Conservation (phyloP, 2,113 vertebrate genomes). For the Zosterops hypoxanthus region DNA sequence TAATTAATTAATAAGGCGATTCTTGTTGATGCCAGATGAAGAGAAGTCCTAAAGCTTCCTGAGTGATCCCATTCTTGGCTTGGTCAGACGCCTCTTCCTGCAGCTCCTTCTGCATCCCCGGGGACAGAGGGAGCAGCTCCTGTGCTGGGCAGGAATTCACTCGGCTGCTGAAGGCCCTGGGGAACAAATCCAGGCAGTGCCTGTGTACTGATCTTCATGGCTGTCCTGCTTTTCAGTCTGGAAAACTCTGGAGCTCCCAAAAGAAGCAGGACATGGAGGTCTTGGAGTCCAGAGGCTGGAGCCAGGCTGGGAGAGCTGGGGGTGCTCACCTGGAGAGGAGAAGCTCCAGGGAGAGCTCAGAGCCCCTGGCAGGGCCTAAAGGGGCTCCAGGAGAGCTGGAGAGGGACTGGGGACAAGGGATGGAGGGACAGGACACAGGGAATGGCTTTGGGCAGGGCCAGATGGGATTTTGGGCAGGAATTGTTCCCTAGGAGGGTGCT, state of each 20-base stretch:
- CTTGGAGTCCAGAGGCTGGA: not conserved
- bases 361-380: not conserved
- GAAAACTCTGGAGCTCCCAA: not conserved
- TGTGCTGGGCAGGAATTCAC: not conserved
- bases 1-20: not conserved
- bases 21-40: not conserved
- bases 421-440: not conserved
- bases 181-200: not conserved
- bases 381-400: not conserved
- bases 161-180: not conserved
- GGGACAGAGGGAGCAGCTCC: not conserved
- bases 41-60: not conserved
- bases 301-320: not conserved
- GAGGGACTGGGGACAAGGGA: not conserved
- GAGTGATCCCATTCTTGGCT: not conserved
- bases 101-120: not conserved
- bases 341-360: not conserved
- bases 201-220: fast-evolving
- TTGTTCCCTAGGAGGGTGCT: not conserved
- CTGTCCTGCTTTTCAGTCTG: not conserved
- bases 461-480: not conserved
- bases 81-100: not conserved
- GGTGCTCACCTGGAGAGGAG: not conserved
- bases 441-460: not conserved
- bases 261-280: not conserved